These are phyloP conservation scores for Myripristis murdjan DNA, from an alignment of 2,797 vertebrate species.

Conservation along the genomic window DNA sequence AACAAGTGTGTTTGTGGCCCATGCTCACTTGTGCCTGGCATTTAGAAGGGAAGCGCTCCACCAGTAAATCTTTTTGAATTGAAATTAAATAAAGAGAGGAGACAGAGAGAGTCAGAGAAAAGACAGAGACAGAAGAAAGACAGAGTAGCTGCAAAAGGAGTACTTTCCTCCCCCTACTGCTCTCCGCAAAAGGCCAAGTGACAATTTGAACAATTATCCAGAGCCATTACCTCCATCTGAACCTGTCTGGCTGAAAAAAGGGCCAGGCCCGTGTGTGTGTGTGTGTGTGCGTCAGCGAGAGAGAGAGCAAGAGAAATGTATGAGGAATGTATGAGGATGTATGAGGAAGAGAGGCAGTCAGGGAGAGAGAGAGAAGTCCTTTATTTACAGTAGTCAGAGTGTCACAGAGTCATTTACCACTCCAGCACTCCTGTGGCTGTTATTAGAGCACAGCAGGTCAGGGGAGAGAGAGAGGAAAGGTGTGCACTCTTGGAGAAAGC, in stretches of 20 bases:
- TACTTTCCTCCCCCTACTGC: conserved; percentile 70
- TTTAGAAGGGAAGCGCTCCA: conserved; percentile 46
- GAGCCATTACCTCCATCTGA: conserved; percentile 83
- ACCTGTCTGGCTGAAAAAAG: conserved; percentile 57
- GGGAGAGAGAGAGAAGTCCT: conserved; percentile 15
- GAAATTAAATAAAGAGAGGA: conserved; percentile 66
- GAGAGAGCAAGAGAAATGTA: background rate
- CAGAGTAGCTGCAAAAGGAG: conserved; percentile 72
- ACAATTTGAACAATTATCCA: conserved; percentile 87
- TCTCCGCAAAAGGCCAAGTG: conserved; percentile 86
- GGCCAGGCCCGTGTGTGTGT: conserved; percentile 59
- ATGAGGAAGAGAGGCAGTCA: background rate
- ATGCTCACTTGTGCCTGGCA: conserved; percentile 51
- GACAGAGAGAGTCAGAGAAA: conserved; percentile 39
- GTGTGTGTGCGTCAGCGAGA: too few species aligned
- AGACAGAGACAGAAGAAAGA: conserved; percentile 55
- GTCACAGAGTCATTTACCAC: conserved; percentile 24
- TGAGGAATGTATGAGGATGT: background rate
- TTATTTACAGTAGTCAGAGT: conserved; percentile 34
- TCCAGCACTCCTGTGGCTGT: conserved; percentile 18
- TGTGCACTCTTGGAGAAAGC: background rate
- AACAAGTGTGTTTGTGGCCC: background rate
- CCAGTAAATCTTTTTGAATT: conserved; percentile 60
- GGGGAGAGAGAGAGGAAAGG: conserved; percentile 17
- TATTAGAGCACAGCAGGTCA: conserved; percentile 36